Conservation (phyloP, 2,797 vertebrate genomes). For the Pseudomugil tenellus region DNA sequence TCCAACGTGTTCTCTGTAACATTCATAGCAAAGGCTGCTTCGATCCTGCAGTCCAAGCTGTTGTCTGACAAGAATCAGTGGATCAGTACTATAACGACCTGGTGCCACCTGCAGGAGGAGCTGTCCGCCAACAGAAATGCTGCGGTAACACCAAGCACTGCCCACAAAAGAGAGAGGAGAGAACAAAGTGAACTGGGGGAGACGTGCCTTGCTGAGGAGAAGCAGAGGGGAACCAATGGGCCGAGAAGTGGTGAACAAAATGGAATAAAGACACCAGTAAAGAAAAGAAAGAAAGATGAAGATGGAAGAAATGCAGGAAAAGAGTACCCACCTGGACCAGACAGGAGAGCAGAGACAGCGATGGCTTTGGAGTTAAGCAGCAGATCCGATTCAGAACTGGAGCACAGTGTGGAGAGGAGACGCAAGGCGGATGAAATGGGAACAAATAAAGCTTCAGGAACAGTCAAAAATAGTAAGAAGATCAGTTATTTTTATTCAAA, state of each 20-base stretch:
- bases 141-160: background rate
- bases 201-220: slow-evolving; percentile 13
- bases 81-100: slow-evolving; percentile 76
- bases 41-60: slow-evolving; percentile 81
- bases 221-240: slow-evolving; percentile 7
- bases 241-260: slow-evolving; percentile 5
- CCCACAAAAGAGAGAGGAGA: background rate
- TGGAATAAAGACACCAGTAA: slow-evolving; percentile 13
- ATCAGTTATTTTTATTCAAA: background rate
- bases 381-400: background rate
- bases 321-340: background rate
- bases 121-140: slow-evolving; percentile 36
- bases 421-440: background rate
- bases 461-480: slow-evolving; percentile 34
- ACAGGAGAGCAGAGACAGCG: slow-evolving; percentile 4
- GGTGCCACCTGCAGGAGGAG: slow-evolving; percentile 79
- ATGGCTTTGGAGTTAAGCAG: background rate
- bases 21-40: slow-evolving; percentile 64
- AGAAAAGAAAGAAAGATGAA: slow-evolving; percentile 46
- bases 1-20: background rate
- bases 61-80: slow-evolving; percentile 78
- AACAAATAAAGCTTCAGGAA: slow-evolving; percentile 3
- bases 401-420: slow-evolving; percentile 4
- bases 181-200: slow-evolving; percentile 12
- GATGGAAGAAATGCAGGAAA: slow-evolving; percentile 10